phyloP scores from a whole-genome alignment of 2,113 vertebrate species.

The Epinephelus lanceolatus region DNA sequence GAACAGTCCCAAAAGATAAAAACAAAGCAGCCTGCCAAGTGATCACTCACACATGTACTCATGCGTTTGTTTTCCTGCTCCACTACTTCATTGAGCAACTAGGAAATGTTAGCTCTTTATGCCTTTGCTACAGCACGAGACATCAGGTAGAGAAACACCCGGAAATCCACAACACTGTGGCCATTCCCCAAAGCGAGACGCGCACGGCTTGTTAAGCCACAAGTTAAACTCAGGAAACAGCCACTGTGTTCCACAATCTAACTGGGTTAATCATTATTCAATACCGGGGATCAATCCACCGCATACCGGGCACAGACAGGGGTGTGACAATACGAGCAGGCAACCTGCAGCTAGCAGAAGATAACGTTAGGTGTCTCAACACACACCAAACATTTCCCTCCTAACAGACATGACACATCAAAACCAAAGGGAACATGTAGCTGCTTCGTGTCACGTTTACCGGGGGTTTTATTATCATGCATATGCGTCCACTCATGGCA shows the following conservation, averaged over 20 bases:
- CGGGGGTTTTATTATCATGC: background rate
- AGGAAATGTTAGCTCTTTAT: conserved; percentile 27
- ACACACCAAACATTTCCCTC: conserved; percentile 36
- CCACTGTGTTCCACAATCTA: conserved; percentile 32
- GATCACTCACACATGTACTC: conserved; percentile 7
- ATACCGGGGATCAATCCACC: conserved; percentile 66
- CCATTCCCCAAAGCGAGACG: conserved; percentile 45
- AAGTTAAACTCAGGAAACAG: conserved; percentile 64
- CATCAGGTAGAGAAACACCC: conserved; percentile 68
- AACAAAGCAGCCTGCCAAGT: conserved; percentile 35
- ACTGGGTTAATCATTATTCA: conserved; percentile 74
- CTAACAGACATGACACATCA: conserved; percentile 68
- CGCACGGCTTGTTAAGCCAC: conserved; percentile 50
- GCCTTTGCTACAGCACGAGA: conserved; percentile 12
- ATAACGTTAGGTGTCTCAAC: conserved; percentile 44
- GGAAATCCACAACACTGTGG: conserved; percentile 76
- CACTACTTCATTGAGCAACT: conserved; percentile 12
- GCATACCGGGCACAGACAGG: conserved; percentile 74
- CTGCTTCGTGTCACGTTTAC: conserved; percentile 1
- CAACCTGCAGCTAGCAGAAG: conserved; percentile 65
- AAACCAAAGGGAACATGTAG: conserved; percentile 18
- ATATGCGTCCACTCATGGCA: conserved; percentile 15
- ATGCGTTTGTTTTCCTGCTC: conserved; percentile 17
- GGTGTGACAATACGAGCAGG: conserved; percentile 75
- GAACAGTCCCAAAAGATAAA: conserved; percentile 18